Conservation (phyloP, 2,797 vertebrate genomes). For the Apogon talboti region DNA sequence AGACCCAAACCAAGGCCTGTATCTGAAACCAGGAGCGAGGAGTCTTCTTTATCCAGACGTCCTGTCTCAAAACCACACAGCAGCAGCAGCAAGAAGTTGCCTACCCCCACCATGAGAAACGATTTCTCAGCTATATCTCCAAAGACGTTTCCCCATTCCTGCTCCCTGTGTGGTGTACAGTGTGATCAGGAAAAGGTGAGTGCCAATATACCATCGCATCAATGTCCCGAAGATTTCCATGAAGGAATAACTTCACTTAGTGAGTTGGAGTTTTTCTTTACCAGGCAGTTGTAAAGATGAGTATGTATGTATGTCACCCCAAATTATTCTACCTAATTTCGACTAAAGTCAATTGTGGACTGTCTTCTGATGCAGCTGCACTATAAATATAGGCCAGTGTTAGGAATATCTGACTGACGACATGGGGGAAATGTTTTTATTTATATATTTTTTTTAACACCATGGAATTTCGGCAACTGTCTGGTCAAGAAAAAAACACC, state of each 20-base stretch:
- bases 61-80: constrained; percentile 63
- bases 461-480: background rate
- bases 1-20: constrained; percentile 48
- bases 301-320: too few relatives aligned
- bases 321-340: background rate
- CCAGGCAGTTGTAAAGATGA: constrained; percentile 22
- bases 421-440: too few relatives aligned
- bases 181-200: constrained; percentile 96
- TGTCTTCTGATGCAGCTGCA: background rate
- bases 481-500: constrained; percentile 18
- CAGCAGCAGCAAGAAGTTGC: constrained; percentile 83
- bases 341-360: background rate
- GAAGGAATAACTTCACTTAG: constrained; percentile 29
- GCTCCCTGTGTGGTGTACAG: constrained; percentile 93
- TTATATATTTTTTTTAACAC: background rate
- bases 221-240: constrained; percentile 28
- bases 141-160: constrained; percentile 94
- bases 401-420: too few relatives aligned
- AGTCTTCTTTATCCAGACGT: constrained; percentile 44
- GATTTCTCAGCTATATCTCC: constrained; percentile 92
- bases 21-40: constrained; percentile 62
- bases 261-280: constrained; percentile 14
- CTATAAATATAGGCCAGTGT: too few relatives aligned
- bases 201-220: constrained; percentile 52
- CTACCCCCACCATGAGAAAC: constrained; percentile 91